Percentiles rank a stretch among this genome's conserved stretches.
These are phyloP conservation scores for Endotricha flammealis DNA, from an alignment of 2,888 invertebrate species.

Conservation along the genomic window DNA sequence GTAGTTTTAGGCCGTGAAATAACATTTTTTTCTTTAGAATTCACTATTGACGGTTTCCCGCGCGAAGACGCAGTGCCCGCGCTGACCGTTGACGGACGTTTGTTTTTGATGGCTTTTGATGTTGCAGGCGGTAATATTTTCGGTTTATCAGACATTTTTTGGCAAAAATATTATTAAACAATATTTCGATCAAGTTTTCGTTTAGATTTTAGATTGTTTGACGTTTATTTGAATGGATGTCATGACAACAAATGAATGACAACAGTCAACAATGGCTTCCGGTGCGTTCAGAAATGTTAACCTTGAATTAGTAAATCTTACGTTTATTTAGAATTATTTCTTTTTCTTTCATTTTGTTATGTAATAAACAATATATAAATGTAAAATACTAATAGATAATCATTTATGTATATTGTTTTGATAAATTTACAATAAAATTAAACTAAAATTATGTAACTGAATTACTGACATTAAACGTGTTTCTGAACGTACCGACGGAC, in stretches of 20 bases:
- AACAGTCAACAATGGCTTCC: constrained; percentile 20
- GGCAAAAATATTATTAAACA: constrained; percentile 2
- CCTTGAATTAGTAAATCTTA: too few relatives aligned
- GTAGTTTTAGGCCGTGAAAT: constrained; percentile 30
- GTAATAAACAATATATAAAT: too few relatives aligned
- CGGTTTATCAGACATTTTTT: constrained; percentile 49
- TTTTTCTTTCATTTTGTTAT: too few relatives aligned
- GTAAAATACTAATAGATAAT: not conserved
- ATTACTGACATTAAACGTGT: too few relatives aligned
- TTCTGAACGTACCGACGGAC: too few relatives aligned
- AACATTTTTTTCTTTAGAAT: constrained; percentile 27
- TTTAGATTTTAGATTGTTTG: constrained; percentile 18
- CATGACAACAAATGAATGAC: too few relatives aligned
- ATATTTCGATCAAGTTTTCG: not conserved
- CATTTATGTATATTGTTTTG: not conserved
- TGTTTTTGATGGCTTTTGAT: constrained; percentile 34
- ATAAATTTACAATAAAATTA: too few relatives aligned
- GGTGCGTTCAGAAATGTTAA: constrained; percentile 13
- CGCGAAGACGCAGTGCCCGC: constrained; percentile 32
- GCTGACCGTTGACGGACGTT: constrained; percentile 37
- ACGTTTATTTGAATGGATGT: constrained; percentile 36
- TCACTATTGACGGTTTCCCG: constrained; percentile 21
- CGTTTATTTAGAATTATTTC: too few relatives aligned
- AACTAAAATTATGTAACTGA: too few relatives aligned
- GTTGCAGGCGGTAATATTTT: constrained; percentile 36